A percentile compares a stretch with the other conserved stretches of the same genome.
Conservation (phyloP, 37 sponge, comb jelly and placozoan genomes). For the Beroe forskalii region DNA sequence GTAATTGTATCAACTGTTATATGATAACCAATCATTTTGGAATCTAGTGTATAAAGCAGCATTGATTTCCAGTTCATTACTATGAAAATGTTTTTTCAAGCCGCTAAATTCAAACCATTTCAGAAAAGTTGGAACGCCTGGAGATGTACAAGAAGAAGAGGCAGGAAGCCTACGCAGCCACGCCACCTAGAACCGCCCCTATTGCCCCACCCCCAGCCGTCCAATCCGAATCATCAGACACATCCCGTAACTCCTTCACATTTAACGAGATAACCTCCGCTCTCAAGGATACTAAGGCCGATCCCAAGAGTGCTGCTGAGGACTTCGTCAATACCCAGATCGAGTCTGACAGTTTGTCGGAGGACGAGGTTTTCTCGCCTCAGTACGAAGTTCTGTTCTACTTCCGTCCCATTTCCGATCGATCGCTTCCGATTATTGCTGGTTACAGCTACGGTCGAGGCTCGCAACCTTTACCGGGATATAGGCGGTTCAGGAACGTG, state of each 20-base stretch:
- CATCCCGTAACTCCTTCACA: not conserved
- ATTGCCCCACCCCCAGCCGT: not conserved
- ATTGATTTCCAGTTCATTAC: too few relatives aligned
- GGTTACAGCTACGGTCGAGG: conserved; percentile 38
- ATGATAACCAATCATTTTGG: too few relatives aligned
- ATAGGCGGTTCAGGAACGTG: conserved; percentile 14
- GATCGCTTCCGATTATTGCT: not conserved
- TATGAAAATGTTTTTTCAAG: too few relatives aligned
- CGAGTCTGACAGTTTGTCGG: not conserved
- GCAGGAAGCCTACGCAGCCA: not conserved
- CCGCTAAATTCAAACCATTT: too few relatives aligned
- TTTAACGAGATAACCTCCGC: not conserved
- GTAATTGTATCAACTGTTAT: too few relatives aligned
- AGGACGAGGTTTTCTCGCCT: not conserved
- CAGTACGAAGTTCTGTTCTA: not conserved
- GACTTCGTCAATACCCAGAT: not conserved
- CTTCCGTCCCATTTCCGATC: not conserved
- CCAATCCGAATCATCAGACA: not conserved
- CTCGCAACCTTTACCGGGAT: not conserved
- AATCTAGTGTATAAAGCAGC: too few relatives aligned
- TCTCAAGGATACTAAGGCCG: not conserved
- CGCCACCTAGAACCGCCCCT: not conserved
- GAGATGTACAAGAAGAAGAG: not conserved
- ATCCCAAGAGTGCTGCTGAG: not conserved
- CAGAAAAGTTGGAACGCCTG: not conserved